Percentiles rank a stretch among this genome's conserved stretches.
Evolutionary conservation across 2,797 vertebrate species (phyloP).

Genomic region (Glossophaga mutica): DNA sequence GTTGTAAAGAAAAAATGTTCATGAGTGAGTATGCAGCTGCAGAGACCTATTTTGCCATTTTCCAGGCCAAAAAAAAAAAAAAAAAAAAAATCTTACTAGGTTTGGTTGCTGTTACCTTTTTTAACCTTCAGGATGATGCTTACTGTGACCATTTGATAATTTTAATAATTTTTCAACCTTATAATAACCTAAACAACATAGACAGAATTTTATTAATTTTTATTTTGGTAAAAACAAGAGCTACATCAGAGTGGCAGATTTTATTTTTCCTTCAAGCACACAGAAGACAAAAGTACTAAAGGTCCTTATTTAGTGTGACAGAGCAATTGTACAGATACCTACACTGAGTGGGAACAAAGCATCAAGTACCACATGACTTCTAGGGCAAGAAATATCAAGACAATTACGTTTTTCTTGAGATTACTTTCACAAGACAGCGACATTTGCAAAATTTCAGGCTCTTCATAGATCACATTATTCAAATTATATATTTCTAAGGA

Average conservation of each 20-base stretch:
- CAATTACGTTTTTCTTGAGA: constrained; percentile 21
- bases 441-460: constrained; percentile 39
- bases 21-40: background rate
- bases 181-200: constrained; percentile 40
- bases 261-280: constrained; percentile 49
- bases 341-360: constrained; percentile 41
- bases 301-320: constrained; percentile 19
- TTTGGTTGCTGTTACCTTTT: background rate
- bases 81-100: background rate
- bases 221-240: constrained; percentile 61
- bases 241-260: constrained; percentile 36
- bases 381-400: constrained; percentile 42
- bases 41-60: background rate
- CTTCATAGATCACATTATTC: constrained; percentile 52
- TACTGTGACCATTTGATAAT: background rate
- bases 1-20: background rate
- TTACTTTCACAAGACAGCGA: constrained; percentile 54
- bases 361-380: constrained; percentile 52
- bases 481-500: constrained; percentile 52
- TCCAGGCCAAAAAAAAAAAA: background rate
- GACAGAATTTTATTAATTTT: constrained; percentile 43
- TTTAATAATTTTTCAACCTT: constrained; percentile 11
- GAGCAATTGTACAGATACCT: constrained; percentile 34
- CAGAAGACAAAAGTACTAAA: constrained; percentile 36
- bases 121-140: background rate